These are phyloP conservation scores for Penelope pileata DNA, from an alignment of 2,113 vertebrate genomes.

Conservation along the genomic window DNA sequence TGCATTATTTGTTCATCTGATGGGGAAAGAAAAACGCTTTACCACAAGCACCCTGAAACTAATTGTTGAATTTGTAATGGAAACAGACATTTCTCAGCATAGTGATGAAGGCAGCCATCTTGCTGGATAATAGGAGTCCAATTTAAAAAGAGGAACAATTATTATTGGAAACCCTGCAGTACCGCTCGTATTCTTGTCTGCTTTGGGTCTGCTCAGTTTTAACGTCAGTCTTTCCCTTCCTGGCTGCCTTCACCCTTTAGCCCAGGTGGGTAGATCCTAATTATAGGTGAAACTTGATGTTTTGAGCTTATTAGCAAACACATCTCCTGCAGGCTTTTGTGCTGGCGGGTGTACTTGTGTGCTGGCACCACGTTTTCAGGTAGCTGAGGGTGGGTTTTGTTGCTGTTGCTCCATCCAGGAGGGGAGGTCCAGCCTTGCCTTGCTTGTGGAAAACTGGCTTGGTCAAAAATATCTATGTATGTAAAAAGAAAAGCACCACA, in stretches of 20 bases:
- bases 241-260: background rate
- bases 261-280: background rate
- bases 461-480: background rate
- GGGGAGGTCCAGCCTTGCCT: background rate
- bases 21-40: constrained; percentile 37
- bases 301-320: background rate
- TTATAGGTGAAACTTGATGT: background rate
- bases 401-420: background rate
- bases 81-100: constrained; percentile 33
- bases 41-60: constrained; percentile 23
- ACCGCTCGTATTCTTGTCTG: background rate
- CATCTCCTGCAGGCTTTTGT: background rate
- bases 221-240: background rate
- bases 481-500: background rate
- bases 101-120: constrained; percentile 56
- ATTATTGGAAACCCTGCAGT: background rate
- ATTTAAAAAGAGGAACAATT: background rate
- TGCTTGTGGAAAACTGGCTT: background rate
- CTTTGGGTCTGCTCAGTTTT: background rate
- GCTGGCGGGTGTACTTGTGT: background rate
- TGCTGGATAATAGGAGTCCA: constrained; percentile 15
- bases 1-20: constrained; percentile 40
- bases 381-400: background rate
- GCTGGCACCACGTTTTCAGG: background rate
- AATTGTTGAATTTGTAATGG: constrained; percentile 41